Evolutionary conservation across 2,888 invertebrate genomes (phyloP).

Genomic region (Myathropa florea): DNA sequence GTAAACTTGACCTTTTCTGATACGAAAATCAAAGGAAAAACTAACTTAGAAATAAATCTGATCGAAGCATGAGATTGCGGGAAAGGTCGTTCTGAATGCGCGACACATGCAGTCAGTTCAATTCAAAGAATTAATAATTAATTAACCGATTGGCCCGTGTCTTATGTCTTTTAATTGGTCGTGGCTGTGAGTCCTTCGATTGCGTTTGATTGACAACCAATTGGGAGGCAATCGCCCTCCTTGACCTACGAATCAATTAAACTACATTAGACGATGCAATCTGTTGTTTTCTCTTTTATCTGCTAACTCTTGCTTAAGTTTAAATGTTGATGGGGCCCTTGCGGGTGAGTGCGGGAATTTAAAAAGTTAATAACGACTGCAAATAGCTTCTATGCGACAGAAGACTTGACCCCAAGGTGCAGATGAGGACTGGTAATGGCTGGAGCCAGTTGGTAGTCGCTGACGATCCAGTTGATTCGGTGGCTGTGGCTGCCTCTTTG

Average conservation of each 20-base stretch:
- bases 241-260: constrained; percentile 42
- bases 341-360: constrained; percentile 11
- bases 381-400: constrained; percentile 24
- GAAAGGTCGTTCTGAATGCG: no score
- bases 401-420: constrained; percentile 10
- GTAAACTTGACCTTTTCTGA: background rate
- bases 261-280: constrained; percentile 18
- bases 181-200: background rate
- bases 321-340: constrained; percentile 13
- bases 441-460: background rate
- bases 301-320: constrained; percentile 12
- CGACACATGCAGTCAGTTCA: constrained; percentile 17
- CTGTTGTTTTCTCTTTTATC: constrained; percentile 2
- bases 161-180: constrained; percentile 38
- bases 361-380: constrained; percentile 34
- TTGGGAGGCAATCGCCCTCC: constrained; percentile 37
- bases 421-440: background rate
- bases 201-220: constrained; percentile 46
- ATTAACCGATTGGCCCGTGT: constrained; percentile 41
- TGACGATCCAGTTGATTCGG: constrained; percentile 18
- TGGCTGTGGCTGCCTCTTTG: constrained; percentile 40
- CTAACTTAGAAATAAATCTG: background rate
- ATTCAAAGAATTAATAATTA: constrained; percentile 37
- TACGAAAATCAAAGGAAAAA: constrained; percentile 26
- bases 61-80: background rate